phyloP scores from a whole-genome alignment of 2,113 vertebrate genomes.

The Cochlearius cochlearius region DNA sequence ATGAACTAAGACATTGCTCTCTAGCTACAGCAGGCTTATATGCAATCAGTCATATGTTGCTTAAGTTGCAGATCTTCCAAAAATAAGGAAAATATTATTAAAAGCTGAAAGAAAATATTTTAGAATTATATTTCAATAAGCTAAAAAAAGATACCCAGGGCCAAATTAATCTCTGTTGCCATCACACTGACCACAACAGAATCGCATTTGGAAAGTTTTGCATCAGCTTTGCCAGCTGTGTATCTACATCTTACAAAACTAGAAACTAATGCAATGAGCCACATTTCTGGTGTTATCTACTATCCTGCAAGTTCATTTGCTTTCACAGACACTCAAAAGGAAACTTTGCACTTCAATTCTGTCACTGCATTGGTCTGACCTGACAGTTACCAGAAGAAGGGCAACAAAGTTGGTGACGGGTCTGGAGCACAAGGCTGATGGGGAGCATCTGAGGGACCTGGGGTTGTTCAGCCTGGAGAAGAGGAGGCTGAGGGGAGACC shows the following conservation, averaged over 20 bases:
- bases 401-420: fast-evolving
- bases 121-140: constrained; percentile 43
- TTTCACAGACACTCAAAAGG: not conserved
- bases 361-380: not conserved
- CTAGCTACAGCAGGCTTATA: not conserved
- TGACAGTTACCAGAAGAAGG: not conserved
- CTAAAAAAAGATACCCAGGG: constrained; percentile 32
- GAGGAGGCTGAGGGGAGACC: fast-evolving
- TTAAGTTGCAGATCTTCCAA: constrained; percentile 41
- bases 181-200: constrained; percentile 12
- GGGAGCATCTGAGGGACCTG: not conserved
- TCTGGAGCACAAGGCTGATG: not conserved
- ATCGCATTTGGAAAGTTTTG: not conserved
- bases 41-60: not conserved
- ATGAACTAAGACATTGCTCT: not conserved
- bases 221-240: not conserved
- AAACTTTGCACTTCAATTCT: not conserved
- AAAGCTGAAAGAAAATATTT: constrained; percentile 47
- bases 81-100: constrained; percentile 55
- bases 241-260: not conserved
- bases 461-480: fast-evolving
- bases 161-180: constrained; percentile 49
- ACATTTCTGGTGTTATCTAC: not conserved
- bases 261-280: not conserved
- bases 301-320: not conserved